Evolutionary conservation across 2,888 invertebrate species (phyloP).

Genomic region (Synanthedon vespiformis): DNA sequence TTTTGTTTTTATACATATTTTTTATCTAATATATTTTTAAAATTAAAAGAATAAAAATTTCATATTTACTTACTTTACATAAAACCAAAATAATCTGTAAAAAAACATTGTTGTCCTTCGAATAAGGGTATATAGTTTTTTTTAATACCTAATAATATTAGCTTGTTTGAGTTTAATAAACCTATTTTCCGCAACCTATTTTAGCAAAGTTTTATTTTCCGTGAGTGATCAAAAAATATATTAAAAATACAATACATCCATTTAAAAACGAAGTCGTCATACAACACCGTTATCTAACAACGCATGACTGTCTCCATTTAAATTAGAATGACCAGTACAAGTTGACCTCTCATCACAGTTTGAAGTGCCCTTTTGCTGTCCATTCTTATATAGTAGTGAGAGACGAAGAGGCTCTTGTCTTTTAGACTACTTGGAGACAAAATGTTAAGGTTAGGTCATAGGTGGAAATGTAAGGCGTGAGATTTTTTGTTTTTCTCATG

Average conservation of each 20-base stretch:
- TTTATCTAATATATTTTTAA: no score
- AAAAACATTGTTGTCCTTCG: no score
- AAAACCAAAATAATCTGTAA: no score
- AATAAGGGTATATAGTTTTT: no score
- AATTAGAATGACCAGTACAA: slow-evolving; percentile 41
- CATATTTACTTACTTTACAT: no score
- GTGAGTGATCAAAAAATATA: no score
- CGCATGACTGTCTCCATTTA: slow-evolving; percentile 38
- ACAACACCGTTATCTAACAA: slow-evolving; percentile 51
- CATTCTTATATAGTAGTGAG: slow-evolving; percentile 3
- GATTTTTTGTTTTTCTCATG: slow-evolving; percentile 24
- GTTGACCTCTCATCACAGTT: slow-evolving; percentile 14
- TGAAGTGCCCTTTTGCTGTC: slow-evolving; percentile 4
- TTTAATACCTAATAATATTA: no score
- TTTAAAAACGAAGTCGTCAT: slow-evolving; percentile 9
- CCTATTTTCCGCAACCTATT: no score
- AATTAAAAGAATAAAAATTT: no score
- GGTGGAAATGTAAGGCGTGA: slow-evolving; percentile 52
- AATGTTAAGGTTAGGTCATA: slow-evolving; percentile 46
- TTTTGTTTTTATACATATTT: no score
- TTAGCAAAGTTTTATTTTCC: no score
- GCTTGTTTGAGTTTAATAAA: no score
- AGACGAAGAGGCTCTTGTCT: slow-evolving; percentile 18
- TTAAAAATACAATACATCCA: slow-evolving; percentile 2
- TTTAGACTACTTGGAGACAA: slow-evolving; percentile 40